These are phyloP conservation scores for Myotis lucifugus DNA, from an alignment of 2,113 vertebrate genomes.

Conservation along the genomic window DNA sequence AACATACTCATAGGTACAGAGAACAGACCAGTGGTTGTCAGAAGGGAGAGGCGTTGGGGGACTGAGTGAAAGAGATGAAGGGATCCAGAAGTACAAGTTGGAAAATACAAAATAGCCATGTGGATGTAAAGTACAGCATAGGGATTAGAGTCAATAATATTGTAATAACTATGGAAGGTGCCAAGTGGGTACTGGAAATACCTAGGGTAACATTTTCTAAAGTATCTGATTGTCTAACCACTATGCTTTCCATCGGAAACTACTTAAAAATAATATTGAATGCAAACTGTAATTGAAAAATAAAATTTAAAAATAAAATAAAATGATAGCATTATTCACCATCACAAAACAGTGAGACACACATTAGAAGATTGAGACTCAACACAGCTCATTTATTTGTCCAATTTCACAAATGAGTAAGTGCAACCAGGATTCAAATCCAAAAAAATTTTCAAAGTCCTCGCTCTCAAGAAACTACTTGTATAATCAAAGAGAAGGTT, in stretches of 20 bases:
- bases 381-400: background rate
- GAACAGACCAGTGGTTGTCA: background rate
- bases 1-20: background rate
- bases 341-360: background rate
- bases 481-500: slow-evolving; percentile 29
- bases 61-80: background rate
- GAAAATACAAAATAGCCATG: background rate
- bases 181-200: background rate
- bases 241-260: background rate
- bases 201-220: background rate
- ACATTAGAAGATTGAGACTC: background rate
- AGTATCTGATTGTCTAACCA: background rate
- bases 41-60: background rate
- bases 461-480: background rate
- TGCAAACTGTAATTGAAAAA: background rate
- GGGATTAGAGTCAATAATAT: background rate
- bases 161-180: background rate
- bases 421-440: background rate
- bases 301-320: background rate
- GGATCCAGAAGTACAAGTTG: background rate
- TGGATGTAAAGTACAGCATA: background rate
- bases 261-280: background rate
- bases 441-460: background rate
- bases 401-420: background rate
- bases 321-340: background rate